Conservation (phyloP, 2,113 vertebrate species). For the Elaphurus davidianus region DNA sequence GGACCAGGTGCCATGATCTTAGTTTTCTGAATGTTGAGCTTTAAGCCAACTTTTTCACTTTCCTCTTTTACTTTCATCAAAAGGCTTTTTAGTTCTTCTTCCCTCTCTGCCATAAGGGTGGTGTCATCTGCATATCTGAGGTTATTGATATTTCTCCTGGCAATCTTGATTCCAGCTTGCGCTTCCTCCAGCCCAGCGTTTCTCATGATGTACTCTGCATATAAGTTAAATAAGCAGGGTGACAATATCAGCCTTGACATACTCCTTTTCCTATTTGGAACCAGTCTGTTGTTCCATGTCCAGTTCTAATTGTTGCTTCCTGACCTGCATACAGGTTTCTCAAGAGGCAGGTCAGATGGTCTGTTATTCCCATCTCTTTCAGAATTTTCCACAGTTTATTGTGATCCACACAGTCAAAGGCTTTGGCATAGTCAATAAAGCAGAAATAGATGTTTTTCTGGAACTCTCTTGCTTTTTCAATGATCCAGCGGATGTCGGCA, state of each 20-base stretch:
- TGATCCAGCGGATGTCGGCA: background rate
- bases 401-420: background rate
- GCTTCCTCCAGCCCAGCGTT: background rate
- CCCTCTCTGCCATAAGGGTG: background rate
- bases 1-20: background rate
- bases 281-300: background rate
- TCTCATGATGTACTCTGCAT: background rate
- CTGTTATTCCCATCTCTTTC: background rate
- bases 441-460: background rate
- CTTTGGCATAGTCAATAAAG: background rate
- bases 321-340: background rate
- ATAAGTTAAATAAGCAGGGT: background rate
- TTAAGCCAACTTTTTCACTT: background rate
- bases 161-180: background rate
- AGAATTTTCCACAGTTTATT: background rate
- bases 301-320: background rate
- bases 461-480: background rate
- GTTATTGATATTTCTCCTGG: accelerated
- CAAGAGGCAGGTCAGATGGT: background rate
- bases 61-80: background rate
- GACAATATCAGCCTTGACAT: accelerated
- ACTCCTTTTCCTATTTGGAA: background rate
- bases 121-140: background rate
- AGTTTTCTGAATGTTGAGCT: background rate
- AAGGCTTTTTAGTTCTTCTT: background rate